Evolutionary conservation across 1,140 invertebrate genomes (phyloP).

Genomic region (Heliconius himera): DNA sequence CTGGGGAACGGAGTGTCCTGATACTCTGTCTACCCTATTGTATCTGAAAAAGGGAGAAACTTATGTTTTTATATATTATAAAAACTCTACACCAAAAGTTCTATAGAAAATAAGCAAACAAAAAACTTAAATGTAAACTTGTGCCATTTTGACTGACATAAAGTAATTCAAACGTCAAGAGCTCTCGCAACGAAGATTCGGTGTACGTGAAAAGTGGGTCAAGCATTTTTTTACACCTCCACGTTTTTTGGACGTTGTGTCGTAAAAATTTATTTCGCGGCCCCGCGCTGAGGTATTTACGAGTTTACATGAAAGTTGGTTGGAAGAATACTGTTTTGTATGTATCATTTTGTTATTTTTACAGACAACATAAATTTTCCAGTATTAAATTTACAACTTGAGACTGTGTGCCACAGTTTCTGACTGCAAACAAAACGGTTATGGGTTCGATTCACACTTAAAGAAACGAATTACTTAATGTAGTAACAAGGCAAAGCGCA

Average conservation of each 20-base stretch:
- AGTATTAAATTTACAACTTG: not conserved
- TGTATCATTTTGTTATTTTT: not conserved
- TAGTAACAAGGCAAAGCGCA: not conserved
- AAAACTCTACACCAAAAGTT: not conserved
- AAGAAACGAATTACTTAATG: no score
- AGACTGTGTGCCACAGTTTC: no score
- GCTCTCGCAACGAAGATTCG: conserved; percentile 39
- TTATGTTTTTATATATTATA: no score
- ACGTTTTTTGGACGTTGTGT: conserved; percentile 26
- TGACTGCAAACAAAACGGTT: not conserved
- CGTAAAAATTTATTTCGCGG: conserved; percentile 23
- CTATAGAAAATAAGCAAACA: conserved; percentile 19
- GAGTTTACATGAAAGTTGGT: not conserved
- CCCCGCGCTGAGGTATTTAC: not conserved
- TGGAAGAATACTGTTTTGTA: not conserved
- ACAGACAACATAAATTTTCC: not conserved
- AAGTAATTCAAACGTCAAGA: conserved; percentile 40
- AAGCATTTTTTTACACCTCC: conserved; percentile 35
- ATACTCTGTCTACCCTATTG: no score
- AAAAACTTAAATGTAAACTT: conserved; percentile 35
- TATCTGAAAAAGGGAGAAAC: no score
- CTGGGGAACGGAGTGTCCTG: no score
- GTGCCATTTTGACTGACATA: conserved; percentile 39
- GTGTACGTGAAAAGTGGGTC: conserved; percentile 39
- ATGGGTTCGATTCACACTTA: no score